phyloP scores from a whole-genome alignment of 2,113 vertebrate species.

The Pelecanus crispus region DNA sequence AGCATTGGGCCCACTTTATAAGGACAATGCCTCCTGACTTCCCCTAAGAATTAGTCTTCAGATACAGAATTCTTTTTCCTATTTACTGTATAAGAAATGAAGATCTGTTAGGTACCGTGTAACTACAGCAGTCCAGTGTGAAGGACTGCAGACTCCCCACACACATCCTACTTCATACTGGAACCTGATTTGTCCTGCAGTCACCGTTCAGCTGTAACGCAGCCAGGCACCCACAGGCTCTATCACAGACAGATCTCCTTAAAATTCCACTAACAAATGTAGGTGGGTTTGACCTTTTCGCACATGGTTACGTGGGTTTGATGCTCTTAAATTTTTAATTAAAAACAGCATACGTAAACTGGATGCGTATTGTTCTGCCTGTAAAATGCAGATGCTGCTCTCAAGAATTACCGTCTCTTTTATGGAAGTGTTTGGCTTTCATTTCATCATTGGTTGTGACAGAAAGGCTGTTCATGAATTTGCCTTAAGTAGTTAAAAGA shows the following conservation, averaged over 20 bases:
- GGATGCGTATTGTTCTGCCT: neutral
- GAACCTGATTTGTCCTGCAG: neutral
- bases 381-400: neutral
- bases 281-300: neutral
- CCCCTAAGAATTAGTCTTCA: neutral
- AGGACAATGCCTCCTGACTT: neutral
- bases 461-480: neutral
- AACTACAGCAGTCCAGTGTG: neutral
- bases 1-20: neutral
- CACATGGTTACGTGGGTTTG: accelerated
- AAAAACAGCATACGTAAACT: neutral
- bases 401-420: neutral
- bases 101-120: neutral
- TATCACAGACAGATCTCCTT: neutral
- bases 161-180: neutral
- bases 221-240: neutral
- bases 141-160: neutral
- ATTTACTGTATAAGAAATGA: neutral
- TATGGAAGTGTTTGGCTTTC: neutral
- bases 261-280: neutral
- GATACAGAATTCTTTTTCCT: neutral
- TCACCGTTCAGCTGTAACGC: neutral
- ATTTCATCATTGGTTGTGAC: neutral
- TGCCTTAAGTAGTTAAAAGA: neutral
- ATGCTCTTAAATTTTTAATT: neutral